Conservation (phyloP, 1,140 invertebrate species). For the Asobara japonica region DNA sequence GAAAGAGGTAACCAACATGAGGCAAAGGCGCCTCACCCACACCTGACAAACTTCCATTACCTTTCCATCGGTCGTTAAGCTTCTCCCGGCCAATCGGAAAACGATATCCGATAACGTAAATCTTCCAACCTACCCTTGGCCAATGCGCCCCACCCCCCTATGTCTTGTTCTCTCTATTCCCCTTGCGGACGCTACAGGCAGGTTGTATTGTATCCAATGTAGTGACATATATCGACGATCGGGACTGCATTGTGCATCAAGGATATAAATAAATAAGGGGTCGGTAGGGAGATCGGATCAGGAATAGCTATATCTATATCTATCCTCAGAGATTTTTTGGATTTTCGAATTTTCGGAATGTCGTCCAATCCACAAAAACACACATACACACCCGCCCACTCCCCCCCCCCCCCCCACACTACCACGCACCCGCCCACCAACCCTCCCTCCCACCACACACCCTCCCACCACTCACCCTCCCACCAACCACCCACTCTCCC, state of each 20-base stretch:
- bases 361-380: too few species aligned
- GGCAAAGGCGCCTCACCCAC: constrained; percentile 29
- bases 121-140: constrained; percentile 35
- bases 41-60: constrained; percentile 51
- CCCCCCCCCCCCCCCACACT: too few species aligned
- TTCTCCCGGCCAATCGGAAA: constrained; percentile 51
- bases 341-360: too few species aligned
- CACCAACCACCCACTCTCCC: too few species aligned
- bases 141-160: constrained; percentile 1
- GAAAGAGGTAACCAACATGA: constrained; percentile 14
- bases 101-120: constrained; percentile 58
- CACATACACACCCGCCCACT: too few species aligned
- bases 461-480: too few species aligned
- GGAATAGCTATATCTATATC: neutral
- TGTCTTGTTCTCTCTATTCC: constrained; percentile 8
- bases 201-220: constrained; percentile 17
- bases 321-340: neutral
- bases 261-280: constrained; percentile 19
- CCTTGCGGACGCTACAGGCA: neutral
- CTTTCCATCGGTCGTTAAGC: constrained; percentile 47
- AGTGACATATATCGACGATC: constrained; percentile 12
- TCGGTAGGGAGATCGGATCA: neutral
- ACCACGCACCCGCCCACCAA: too few species aligned
- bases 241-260: neutral
- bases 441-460: too few species aligned